Conservation (phyloP, 1,140 invertebrate species). For the Aporrectodea caliginosa region DNA sequence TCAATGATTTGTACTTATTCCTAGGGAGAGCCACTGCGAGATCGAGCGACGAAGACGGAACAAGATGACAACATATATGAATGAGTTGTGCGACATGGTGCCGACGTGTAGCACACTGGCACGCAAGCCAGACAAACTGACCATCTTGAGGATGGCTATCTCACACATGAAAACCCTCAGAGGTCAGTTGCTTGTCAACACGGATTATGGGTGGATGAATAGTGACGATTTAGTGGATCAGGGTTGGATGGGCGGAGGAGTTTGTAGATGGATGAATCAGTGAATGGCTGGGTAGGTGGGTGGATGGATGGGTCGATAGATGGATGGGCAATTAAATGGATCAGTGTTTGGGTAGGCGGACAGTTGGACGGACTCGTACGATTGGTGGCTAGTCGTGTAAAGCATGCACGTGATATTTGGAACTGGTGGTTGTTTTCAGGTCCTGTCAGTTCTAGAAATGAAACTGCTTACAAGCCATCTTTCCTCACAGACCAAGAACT, state of each 20-base stretch:
- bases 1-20: neutral
- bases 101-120: slow-evolving; percentile 95
- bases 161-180: slow-evolving; percentile 97
- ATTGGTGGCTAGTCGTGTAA: too few species aligned
- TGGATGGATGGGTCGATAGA: too few species aligned
- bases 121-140: slow-evolving; percentile 97
- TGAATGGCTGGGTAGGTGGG: too few species aligned
- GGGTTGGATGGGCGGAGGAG: too few species aligned
- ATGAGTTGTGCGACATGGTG: slow-evolving; percentile 99
- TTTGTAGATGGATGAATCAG: neutral
- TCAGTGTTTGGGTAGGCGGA: neutral
- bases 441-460: slow-evolving; percentile 47
- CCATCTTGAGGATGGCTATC: slow-evolving; percentile 98
- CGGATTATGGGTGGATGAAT: too few species aligned
- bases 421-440: slow-evolving; percentile 28
- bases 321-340: too few species aligned
- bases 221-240: too few species aligned
- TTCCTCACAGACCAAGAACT: slow-evolving; percentile 98
- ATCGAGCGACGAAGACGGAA: slow-evolving; percentile 95
- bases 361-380: slow-evolving; percentile 11
- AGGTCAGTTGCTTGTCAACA: slow-evolving; percentile 65
- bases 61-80: slow-evolving; percentile 99
- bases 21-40: slow-evolving; percentile 98
- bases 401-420: too few species aligned
- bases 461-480: slow-evolving; percentile 95